These are phyloP conservation scores for Eulemur rufifrons DNA, from an alignment of 2,113 vertebrate genomes.

Conservation along the genomic window DNA sequence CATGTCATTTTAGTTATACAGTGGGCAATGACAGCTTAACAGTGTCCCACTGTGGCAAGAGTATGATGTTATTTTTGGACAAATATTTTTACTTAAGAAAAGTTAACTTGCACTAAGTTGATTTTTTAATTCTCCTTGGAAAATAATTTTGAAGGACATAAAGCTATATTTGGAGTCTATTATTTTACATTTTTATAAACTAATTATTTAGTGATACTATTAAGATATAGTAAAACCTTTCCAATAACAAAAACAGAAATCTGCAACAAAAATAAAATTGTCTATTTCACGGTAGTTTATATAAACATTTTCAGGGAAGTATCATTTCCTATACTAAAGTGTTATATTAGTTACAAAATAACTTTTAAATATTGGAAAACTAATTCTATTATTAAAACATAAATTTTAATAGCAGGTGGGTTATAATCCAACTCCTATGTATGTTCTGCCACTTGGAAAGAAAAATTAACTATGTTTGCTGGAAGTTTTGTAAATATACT, in stretches of 20 bases:
- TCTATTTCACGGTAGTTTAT: background rate
- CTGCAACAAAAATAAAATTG: background rate
- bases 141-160: background rate
- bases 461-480: background rate
- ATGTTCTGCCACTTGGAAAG: background rate
- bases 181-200: background rate
- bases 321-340: background rate
- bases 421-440: background rate
- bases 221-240: background rate
- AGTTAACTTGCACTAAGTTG: background rate
- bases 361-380: background rate
- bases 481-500: background rate
- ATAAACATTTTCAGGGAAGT: background rate
- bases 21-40: conserved; percentile 39
- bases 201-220: background rate
- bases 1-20: conserved; percentile 50
- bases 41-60: background rate
- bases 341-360: background rate
- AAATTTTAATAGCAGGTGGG: background rate
- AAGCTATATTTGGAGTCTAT: background rate
- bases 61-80: background rate
- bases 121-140: background rate
- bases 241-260: background rate
- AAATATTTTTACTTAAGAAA: conserved; percentile 41
- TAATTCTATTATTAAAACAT: background rate